Percentiles rank a stretch among this genome's conserved stretches.
These are phyloP conservation scores for Chrysolina oricalcia DNA, from an alignment of 2,888 invertebrate species.

Conservation along the genomic window DNA sequence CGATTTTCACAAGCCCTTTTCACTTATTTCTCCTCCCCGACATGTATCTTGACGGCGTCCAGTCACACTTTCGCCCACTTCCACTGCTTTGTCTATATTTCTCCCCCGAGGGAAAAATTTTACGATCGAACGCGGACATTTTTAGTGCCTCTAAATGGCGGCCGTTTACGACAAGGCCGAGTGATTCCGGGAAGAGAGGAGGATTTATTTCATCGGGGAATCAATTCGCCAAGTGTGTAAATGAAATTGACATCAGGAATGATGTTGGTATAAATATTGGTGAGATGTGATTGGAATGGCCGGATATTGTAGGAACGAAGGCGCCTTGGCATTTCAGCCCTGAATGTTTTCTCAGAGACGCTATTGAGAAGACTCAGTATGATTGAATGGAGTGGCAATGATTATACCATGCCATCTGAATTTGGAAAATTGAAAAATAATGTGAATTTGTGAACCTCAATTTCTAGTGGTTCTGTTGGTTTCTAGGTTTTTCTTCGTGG, in stretches of 20 bases:
- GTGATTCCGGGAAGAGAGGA: slow-evolving; percentile 39
- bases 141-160: slow-evolving; percentile 41
- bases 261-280: slow-evolving; percentile 15
- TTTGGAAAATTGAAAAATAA: too few species aligned
- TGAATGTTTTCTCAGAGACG: too few species aligned
- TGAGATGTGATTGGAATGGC: neutral
- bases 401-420: too few species aligned
- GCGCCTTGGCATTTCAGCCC: neutral
- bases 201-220: slow-evolving; percentile 42
- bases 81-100: slow-evolving; percentile 21
- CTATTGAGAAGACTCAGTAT: too few species aligned
- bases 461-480: too few species aligned
- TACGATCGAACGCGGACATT: slow-evolving; percentile 38
- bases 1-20: neutral
- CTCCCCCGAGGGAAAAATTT: slow-evolving; percentile 34
- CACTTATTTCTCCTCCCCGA: neutral
- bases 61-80: neutral
- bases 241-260: slow-evolving; percentile 21
- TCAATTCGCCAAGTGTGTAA: slow-evolving; percentile 35
- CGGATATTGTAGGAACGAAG: neutral
- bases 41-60: neutral
- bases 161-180: slow-evolving; percentile 39
- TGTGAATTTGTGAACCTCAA: too few species aligned
- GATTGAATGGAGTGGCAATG: too few species aligned
- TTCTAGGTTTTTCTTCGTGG: too few species aligned